phyloP scores from a whole-genome alignment of 2,797 vertebrate genomes.

The Uromys caudimaculatus region DNA sequence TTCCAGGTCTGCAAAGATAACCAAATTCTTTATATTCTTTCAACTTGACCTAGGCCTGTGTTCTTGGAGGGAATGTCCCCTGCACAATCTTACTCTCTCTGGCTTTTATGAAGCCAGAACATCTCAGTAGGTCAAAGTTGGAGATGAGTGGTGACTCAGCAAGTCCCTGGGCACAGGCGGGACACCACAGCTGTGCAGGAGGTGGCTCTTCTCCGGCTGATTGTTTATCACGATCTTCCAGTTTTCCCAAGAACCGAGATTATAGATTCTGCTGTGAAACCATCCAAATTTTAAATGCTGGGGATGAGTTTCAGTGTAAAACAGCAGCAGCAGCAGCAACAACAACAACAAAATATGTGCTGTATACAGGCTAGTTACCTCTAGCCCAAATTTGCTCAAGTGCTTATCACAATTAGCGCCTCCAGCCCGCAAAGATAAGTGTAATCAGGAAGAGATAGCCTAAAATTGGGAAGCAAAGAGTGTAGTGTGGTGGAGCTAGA shows the following conservation, averaged over 20 bases:
- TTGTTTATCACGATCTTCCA: neutral
- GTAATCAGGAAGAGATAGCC: neutral
- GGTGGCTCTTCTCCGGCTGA: neutral
- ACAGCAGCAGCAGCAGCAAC: neutral
- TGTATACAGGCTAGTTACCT: neutral
- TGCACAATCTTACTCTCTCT: neutral
- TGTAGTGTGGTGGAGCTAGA: neutral
- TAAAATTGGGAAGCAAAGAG: neutral
- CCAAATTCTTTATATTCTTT: neutral
- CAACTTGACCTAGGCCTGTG: neutral
- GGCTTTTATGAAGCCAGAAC: neutral
- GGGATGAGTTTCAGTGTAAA: neutral
- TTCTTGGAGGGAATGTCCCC: neutral
- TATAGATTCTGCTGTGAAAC: neutral
- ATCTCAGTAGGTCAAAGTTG: neutral
- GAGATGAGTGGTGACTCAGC: neutral
- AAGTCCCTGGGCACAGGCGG: fast-evolving
- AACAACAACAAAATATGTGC: neutral
- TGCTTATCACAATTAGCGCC: neutral
- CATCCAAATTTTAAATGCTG: slow-evolving; percentile 14
- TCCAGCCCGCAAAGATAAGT: neutral
- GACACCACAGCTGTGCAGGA: fast-evolving
- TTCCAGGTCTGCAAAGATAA: neutral
- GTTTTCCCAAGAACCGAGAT: neutral
- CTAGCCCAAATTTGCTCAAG: neutral